Evolutionary conservation across 2,797 vertebrate species (phyloP).

Genomic region (Sebastes steindachneri): DNA sequence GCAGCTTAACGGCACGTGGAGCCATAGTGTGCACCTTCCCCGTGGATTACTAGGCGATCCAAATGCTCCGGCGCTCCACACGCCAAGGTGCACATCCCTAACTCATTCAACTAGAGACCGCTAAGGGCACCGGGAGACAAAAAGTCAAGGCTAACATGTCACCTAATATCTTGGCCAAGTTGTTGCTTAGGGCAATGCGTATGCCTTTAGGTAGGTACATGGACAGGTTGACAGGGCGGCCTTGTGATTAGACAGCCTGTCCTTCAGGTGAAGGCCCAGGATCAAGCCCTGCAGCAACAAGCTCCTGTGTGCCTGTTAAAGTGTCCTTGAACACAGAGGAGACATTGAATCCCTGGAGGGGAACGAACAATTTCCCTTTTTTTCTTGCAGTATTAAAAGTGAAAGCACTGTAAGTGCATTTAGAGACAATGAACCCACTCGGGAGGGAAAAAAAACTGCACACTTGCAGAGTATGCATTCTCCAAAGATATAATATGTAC

Average conservation of each 20-base stretch:
- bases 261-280: constrained; percentile 29
- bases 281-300: constrained; percentile 36
- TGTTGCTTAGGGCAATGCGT: constrained; percentile 19
- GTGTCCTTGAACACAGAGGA: constrained; percentile 47
- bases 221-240: constrained; percentile 36
- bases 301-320: constrained; percentile 9
- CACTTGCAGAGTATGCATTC: not conserved
- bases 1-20: constrained; percentile 80
- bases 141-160: constrained; percentile 34
- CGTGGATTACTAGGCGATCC: constrained; percentile 74
- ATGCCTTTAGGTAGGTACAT: not conserved
- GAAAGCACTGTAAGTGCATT: constrained; percentile 8
- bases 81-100: constrained; percentile 20
- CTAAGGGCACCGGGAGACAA: constrained; percentile 21
- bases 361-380: not conserved
- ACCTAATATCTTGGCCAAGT: constrained; percentile 25
- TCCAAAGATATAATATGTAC: not conserved
- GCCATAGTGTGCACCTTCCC: constrained; percentile 73
- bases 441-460: not conserved
- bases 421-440: not conserved
- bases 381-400: constrained; percentile 11
- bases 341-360: constrained; percentile 13
- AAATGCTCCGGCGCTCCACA: constrained; percentile 39
- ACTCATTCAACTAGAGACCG: constrained; percentile 53
- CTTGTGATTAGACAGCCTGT: constrained; percentile 37